A percentile compares a stretch with the other conserved stretches of the same genome.
Conservation (phyloP, 2,888 invertebrate species). For the Ethmia dodecea region DNA sequence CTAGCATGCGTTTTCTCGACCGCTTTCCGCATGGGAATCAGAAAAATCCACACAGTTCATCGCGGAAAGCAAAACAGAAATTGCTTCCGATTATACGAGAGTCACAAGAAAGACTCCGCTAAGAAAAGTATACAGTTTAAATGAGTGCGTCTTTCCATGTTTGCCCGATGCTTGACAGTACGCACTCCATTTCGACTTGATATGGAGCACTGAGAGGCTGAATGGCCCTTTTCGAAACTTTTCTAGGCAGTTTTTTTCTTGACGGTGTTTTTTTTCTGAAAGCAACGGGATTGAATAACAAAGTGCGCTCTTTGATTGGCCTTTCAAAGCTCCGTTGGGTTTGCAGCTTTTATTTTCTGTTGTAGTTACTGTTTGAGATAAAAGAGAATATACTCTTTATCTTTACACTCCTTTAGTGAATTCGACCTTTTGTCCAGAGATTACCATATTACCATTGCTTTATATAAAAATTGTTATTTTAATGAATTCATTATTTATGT, state of each 20-base stretch:
- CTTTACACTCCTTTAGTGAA: too few species aligned
- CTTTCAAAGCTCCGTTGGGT: conserved; percentile 28
- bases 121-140: conserved; percentile 57
- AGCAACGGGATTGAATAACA: conserved; percentile 51
- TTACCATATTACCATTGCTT: too few species aligned
- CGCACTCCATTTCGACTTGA: conserved; percentile 63
- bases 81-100: conserved; percentile 49
- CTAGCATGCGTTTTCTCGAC: too few species aligned
- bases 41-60: conserved; percentile 4
- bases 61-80: conserved; percentile 21
- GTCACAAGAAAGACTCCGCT: conserved; percentile 37
- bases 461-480: too few species aligned
- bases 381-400: too few species aligned
- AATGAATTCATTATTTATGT: too few species aligned
- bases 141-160: conserved; percentile 67
- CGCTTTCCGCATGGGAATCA: conserved; percentile 2
- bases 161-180: conserved; percentile 45
- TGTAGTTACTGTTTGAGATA: too few species aligned
- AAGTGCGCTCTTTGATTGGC: conserved; percentile 50
- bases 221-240: conserved; percentile 45
- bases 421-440: too few species aligned
- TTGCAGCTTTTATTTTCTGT: conserved; percentile 11
- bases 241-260: conserved; percentile 32
- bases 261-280: conserved; percentile 44
- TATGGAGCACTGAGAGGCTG: conserved; percentile 45